phyloP scores from a whole-genome alignment of 2,888 invertebrate genomes.

The Prionchulus punctatus region DNA sequence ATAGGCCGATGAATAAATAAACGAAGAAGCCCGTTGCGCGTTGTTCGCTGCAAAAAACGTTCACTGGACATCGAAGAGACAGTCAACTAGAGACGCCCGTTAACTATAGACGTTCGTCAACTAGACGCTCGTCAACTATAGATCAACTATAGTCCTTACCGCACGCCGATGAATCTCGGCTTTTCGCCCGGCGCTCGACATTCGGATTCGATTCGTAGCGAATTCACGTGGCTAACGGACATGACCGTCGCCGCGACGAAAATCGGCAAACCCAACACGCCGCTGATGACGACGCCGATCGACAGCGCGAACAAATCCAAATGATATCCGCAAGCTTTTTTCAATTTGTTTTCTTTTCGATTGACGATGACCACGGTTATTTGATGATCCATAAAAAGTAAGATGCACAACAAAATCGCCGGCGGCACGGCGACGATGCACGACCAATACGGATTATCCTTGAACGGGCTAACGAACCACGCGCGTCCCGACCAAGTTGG shows the following conservation, averaged over 20 bases:
- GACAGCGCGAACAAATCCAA: conserved; percentile 76
- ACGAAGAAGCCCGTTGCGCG: conserved; percentile 78
- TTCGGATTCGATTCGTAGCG: conserved; percentile 80
- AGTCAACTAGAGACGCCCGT: too few relatives aligned
- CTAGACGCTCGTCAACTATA: too few relatives aligned
- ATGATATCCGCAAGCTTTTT: conserved; percentile 83
- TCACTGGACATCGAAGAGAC: too few relatives aligned
- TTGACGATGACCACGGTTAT: conserved; percentile 97
- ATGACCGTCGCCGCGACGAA: conserved; percentile 82
- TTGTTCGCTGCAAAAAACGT: conserved; percentile 56
- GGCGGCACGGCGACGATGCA: conserved; percentile 66
- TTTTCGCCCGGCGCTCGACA: conserved; percentile 93
- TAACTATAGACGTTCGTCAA: too few relatives aligned
- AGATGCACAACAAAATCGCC: conserved; percentile 78
- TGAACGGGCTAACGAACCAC: conserved; percentile 28
- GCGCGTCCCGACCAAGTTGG: conserved; percentile 28
- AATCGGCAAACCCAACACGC: conserved; percentile 70
- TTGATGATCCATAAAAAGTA: conserved; percentile 99
- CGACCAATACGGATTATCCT: conserved; percentile 64
- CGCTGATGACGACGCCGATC: conserved; percentile 70
- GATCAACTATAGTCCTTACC: neutral
- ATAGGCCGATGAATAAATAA: conserved; percentile 78
- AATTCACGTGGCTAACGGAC: conserved; percentile 92
- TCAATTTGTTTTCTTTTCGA: conserved; percentile 88
- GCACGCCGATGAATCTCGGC: conserved; percentile 81